Base-by-base conservation (phyloP, 2,888 invertebrate genomes). In the Drosophila subsilvestris region DNA sequence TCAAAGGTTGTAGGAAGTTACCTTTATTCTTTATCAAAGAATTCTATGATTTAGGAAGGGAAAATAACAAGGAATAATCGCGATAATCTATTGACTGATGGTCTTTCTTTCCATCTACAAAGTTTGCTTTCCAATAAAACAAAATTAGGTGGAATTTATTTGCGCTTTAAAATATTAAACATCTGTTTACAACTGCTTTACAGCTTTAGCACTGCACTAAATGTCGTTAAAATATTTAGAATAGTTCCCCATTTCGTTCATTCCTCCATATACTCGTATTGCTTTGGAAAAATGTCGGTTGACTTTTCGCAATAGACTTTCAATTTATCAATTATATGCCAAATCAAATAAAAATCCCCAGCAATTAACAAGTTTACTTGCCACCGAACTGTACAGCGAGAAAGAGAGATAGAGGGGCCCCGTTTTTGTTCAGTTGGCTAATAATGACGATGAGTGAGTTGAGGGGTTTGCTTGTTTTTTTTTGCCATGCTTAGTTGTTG, bases 331-430 rank as follows among this genome's bases (percentile, higher is more conserved):
- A 61, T 61, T 45, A 59, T 53, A 63, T 67, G 75, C 49, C 54
- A 75, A 76, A 75, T 73, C 60, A 77, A 74, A 74, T 59, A 63
- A 53, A 62, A 48, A 45, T 58, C 44, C 20, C 6, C 57, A 58
- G 44, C 71, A 74, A 75, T 74, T 77, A 77, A 58, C 75, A 67
- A 63, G 63, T 77, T 43, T 25, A 27, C 43, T 57, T 60, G 49
- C 25, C 32, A 62, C 17, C 18, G 22, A 43, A 53, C 29, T 17
- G 22, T 32, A 48, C 48, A 17, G 4, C 12, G 32, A 18, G 22
- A 27, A 2, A 18, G 4, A 7, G 10, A 14, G 14, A 37, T 37
- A 18, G 32, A 18, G n/a, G 67, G 37, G 44, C 56, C 56, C 68
- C 49, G 32, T 49, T 65, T 17, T 17, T 27, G n/a, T 25, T 8